Conservation (phyloP, 2,888 invertebrate species). For the Nesidiocoris tenuis region DNA sequence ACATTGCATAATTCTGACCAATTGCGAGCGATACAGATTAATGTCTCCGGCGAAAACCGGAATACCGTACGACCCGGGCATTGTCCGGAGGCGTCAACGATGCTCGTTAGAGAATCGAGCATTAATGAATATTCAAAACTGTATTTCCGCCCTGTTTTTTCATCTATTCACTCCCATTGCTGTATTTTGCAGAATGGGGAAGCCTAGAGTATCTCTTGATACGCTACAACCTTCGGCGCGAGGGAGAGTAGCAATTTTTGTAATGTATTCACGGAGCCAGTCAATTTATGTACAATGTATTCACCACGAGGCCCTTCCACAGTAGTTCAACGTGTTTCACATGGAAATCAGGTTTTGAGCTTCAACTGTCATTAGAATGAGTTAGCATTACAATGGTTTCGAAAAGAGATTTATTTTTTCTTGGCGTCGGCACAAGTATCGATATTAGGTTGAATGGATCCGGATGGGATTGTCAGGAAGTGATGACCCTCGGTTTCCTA, state of each 20-base stretch:
- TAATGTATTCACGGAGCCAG: constrained; percentile 17
- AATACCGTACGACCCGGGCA: background rate
- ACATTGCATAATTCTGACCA: too few relatives aligned
- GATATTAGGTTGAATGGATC: background rate
- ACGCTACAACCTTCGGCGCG: background rate
- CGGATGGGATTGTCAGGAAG: constrained; percentile 11
- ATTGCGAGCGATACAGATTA: too few relatives aligned
- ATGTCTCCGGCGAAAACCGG: background rate
- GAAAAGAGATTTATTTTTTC: constrained; percentile 8
- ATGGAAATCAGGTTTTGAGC: constrained; percentile 39
- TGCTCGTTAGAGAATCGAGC: background rate
- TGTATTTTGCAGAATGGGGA: background rate
- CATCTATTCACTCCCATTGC: background rate
- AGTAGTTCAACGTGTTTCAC: constrained; percentile 20
- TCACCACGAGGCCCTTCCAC: background rate
- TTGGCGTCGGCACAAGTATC: background rate
- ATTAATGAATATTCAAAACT: background rate
- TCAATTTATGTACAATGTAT: constrained; percentile 30
- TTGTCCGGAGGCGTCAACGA: background rate
- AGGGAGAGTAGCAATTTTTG: constrained; percentile 16
- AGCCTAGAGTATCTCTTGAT: background rate
- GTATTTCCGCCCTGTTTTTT: background rate
- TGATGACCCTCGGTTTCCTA: constrained; percentile 1
- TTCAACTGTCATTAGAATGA: constrained; percentile 36
- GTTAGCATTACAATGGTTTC: constrained; percentile 38